phyloP scores from a whole-genome alignment of 2,797 vertebrate species.

The Liparis tanakae region DNA sequence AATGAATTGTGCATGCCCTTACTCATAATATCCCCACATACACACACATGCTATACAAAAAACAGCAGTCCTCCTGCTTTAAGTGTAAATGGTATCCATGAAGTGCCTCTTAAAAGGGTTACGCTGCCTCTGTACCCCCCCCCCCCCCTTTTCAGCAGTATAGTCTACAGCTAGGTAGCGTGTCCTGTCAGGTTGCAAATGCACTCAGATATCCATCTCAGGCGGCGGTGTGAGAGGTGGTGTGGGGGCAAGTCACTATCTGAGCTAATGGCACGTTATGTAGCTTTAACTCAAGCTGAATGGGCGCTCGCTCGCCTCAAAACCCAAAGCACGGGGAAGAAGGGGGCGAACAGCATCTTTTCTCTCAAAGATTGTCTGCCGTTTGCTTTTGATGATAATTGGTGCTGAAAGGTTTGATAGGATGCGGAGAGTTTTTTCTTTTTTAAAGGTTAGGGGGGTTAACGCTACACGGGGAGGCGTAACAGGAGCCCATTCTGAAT shows the following conservation, averaged over 20 bases:
- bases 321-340: constrained; percentile 36
- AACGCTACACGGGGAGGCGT: constrained; percentile 6
- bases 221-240: constrained; percentile 37
- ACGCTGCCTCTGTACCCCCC: constrained; percentile 19
- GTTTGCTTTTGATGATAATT: constrained; percentile 41
- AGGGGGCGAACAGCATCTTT: constrained; percentile 19
- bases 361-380: constrained; percentile 21
- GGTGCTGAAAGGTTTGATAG: constrained; percentile 23
- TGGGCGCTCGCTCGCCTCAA: constrained; percentile 33
- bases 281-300: constrained; percentile 56
- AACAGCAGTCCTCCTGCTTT: constrained; percentile 20
- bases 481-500: constrained; percentile 25
- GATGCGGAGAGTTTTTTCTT: neutral
- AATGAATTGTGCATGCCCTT: constrained; percentile 38
- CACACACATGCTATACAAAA: constrained; percentile 5
- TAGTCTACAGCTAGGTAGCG: constrained; percentile 40
- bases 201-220: constrained; percentile 63
- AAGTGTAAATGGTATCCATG: constrained; percentile 54
- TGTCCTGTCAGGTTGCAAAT: constrained; percentile 63
- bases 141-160: constrained; percentile 22
- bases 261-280: constrained; percentile 68
- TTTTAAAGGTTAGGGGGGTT: constrained; percentile 27
- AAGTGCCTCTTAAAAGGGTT: constrained; percentile 57
- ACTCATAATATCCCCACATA: constrained; percentile 33
- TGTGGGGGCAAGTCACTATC: constrained; percentile 44